These are phyloP conservation scores for Eupristina koningsbergeri DNA, from an alignment of 1,140 invertebrate genomes.

Conservation along the genomic window DNA sequence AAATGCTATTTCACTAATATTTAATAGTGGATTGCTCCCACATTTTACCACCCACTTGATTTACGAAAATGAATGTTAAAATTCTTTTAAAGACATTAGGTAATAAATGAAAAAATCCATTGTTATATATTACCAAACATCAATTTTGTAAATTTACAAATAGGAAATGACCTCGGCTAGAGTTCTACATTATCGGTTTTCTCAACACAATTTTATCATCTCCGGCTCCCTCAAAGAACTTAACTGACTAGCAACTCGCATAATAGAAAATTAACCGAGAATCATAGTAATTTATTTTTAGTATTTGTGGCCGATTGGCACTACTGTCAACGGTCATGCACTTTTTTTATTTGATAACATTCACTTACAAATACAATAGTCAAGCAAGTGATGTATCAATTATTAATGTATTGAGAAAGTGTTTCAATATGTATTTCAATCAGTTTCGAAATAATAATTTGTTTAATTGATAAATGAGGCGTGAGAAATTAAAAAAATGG, in stretches of 20 bases:
- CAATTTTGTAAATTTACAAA: too few species aligned
- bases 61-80: background rate
- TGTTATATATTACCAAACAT: too few species aligned
- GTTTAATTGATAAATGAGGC: background rate
- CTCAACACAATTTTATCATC: background rate
- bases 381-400: background rate
- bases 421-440: background rate
- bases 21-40: slow-evolving; percentile 1
- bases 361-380: background rate
- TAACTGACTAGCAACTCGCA: background rate
- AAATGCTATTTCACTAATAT: slow-evolving; percentile 1
- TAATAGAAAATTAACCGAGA: background rate
- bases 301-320: background rate
- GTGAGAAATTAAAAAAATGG: background rate
- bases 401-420: background rate
- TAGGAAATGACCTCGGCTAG: background rate
- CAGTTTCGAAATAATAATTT: background rate
- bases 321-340: background rate
- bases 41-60: slow-evolving; percentile 3
- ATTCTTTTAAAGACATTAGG: background rate
- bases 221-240: background rate
- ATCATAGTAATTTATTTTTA: background rate
- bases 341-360: background rate
- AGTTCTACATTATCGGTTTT: background rate
- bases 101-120: too few species aligned